Percentiles rank a stretch among this genome's conserved stretches.
Conservation (phyloP, 2,113 vertebrate genomes). For the Cyprinodon tularosa region DNA sequence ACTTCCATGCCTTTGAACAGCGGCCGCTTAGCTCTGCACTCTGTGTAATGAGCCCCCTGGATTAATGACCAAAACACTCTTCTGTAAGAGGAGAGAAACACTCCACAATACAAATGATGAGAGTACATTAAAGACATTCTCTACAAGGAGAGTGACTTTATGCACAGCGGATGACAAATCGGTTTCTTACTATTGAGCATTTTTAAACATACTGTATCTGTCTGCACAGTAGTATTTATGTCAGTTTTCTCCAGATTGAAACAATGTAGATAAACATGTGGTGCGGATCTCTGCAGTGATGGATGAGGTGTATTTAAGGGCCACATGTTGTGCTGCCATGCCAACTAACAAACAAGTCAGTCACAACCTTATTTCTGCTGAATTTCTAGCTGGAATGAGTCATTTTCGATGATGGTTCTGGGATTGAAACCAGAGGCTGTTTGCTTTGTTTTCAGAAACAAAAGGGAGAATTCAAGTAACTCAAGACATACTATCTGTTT, state of each 20-base stretch:
- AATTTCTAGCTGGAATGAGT: constrained; percentile 21
- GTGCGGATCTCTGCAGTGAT: constrained; percentile 6
- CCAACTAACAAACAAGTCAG: constrained; percentile 26
- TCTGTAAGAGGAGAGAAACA: constrained; percentile 32
- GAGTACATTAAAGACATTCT: constrained; percentile 25
- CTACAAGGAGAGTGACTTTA: constrained; percentile 30
- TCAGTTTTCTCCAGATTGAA: constrained; percentile 9
- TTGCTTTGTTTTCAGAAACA: constrained; percentile 28
- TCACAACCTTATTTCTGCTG: constrained; percentile 14
- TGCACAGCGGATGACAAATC: constrained; percentile 33
- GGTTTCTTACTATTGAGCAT: constrained; percentile 11
- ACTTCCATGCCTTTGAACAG: constrained; percentile 37
- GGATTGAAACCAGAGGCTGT: constrained; percentile 38
- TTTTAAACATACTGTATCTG: not conserved
- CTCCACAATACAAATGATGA: constrained; percentile 34
- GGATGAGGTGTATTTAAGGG: constrained; percentile 26
- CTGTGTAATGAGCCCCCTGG: constrained; percentile 41
- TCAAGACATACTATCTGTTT: constrained; percentile 16
- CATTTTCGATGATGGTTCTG: not conserved
- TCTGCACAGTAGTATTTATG: not conserved
- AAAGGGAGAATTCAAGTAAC: constrained; percentile 4
- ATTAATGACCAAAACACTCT: constrained; percentile 43
- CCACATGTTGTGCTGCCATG: constrained; percentile 20
- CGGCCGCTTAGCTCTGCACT: constrained; percentile 34
- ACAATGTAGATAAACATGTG: constrained; percentile 9